phyloP scores from a whole-genome alignment of 2,888 invertebrate species.

The Monoplex corrugatus region DNA sequence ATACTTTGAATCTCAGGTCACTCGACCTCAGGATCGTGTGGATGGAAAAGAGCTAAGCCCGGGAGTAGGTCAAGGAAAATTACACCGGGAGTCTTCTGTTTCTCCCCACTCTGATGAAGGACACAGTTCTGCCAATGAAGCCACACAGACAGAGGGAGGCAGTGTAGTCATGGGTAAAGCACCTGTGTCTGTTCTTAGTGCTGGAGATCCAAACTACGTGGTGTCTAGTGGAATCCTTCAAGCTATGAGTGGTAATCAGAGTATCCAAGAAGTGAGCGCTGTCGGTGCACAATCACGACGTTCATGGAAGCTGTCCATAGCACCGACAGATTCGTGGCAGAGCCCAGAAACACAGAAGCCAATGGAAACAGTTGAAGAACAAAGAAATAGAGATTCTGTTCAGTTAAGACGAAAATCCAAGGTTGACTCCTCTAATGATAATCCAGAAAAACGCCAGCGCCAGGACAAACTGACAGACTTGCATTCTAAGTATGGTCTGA shows the following conservation, averaged over 20 bases:
- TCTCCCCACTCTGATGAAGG: conserved; percentile 13
- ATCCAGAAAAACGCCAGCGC: conserved; percentile 36
- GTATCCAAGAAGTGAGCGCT: conserved; percentile 20
- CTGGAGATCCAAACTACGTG: conserved; percentile 58
- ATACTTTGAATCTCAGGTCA: conserved; percentile 38
- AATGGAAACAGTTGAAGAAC: neutral
- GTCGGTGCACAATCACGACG: conserved; percentile 20
- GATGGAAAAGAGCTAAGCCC: conserved; percentile 20
- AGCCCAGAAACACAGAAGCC: neutral
- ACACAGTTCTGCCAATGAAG: neutral
- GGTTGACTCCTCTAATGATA: neutral
- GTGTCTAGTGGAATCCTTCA: conserved; percentile 18
- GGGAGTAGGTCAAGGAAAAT: neutral
- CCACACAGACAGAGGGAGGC: conserved; percentile 42
- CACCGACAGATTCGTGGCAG: conserved; percentile 51
- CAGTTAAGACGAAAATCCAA: conserved; percentile 21
- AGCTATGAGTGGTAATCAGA: conserved; percentile 30
- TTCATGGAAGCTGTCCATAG: conserved; percentile 49
- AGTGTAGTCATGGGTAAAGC: conserved; percentile 60
- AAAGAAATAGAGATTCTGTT: neutral
- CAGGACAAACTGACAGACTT: conserved; percentile 53
- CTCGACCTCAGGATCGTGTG: neutral
- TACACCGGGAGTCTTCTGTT: neutral
- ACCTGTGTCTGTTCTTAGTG: conserved; percentile 68
- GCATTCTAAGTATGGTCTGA: conserved; percentile 56